Conservation (phyloP, 2,113 vertebrate genomes). For the Nanorana parkeri region DNA sequence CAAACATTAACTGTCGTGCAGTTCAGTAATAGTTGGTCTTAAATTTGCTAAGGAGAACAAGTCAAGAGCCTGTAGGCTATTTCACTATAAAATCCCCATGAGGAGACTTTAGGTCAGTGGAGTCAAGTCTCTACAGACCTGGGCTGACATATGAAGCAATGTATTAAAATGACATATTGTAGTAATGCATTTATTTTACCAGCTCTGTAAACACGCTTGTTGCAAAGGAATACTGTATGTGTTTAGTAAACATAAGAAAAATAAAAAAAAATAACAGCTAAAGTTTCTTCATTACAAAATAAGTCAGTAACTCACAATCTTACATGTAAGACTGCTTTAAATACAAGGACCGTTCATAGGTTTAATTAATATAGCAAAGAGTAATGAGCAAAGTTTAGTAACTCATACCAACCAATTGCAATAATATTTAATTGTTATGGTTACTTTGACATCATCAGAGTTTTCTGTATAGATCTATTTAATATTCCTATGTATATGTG, state of each 20-base stretch:
- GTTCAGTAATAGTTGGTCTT: slow-evolving; percentile 38
- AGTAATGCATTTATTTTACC: slow-evolving; percentile 11
- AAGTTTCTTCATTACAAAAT: too few species aligned
- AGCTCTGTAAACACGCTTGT: slow-evolving; percentile 2
- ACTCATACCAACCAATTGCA: too few species aligned
- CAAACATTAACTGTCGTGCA: background rate
- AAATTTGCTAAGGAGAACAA: slow-evolving; percentile 38
- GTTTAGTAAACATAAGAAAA: background rate
- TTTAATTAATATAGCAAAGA: too few species aligned
- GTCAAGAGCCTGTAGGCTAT: slow-evolving; percentile 31
- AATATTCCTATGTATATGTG: too few species aligned
- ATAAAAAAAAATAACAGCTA: too few species aligned
- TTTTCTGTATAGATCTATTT: too few species aligned
- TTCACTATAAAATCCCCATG: slow-evolving; percentile 36
- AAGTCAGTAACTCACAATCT: too few species aligned
- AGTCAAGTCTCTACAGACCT: slow-evolving; percentile 27
- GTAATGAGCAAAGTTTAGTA: too few species aligned
- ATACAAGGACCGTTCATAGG: too few species aligned
- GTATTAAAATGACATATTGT: slow-evolving; percentile 43
- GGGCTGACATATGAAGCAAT: slow-evolving; percentile 6
- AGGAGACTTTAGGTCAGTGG: slow-evolving; percentile 21
- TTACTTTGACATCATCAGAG: too few species aligned
- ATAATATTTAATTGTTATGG: too few species aligned
- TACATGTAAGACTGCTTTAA: too few species aligned
- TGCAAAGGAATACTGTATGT: slow-evolving; percentile 1